Conservation (phyloP, 2,888 invertebrate species). For the Folsomia manolachei region DNA sequence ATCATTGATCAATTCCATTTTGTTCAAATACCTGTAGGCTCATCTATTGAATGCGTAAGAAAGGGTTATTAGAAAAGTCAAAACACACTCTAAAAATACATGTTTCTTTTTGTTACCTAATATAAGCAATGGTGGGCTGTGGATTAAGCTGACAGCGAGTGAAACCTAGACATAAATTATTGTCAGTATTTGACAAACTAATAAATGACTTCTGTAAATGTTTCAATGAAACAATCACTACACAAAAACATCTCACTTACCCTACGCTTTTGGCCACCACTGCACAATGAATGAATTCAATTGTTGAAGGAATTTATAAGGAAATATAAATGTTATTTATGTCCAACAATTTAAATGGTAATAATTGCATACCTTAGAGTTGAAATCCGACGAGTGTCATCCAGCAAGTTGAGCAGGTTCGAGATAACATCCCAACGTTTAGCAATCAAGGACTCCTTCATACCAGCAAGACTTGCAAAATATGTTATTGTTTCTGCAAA, state of each 20-base stretch:
- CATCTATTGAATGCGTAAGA: not conserved
- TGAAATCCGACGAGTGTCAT: not conserved
- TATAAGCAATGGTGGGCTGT: too few relatives aligned
- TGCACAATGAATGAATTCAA: slow-evolving; percentile 28
- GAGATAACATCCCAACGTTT: slow-evolving; percentile 5
- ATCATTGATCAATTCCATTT: not conserved
- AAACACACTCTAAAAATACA: too few relatives aligned
- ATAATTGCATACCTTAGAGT: slow-evolving; percentile 19
- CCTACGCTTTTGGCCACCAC: slow-evolving; percentile 56
- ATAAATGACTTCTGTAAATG: too few relatives aligned
- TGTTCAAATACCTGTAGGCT: not conserved
- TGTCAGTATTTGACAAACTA: too few relatives aligned
- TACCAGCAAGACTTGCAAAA: slow-evolving; percentile 28
- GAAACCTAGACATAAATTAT: too few relatives aligned
- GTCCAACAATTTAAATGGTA: not conserved
- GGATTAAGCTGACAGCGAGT: too few relatives aligned
- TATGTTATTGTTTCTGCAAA: slow-evolving; percentile 30
- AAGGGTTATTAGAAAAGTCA: too few relatives aligned
- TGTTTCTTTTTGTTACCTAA: too few relatives aligned
- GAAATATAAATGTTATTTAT: not conserved
- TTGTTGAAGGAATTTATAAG: not conserved
- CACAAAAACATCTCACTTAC: too few relatives aligned
- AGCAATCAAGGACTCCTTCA: slow-evolving; percentile 20
- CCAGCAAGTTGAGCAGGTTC: slow-evolving; percentile 25
- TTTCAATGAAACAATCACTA: not conserved